Conservation (phyloP, 2,797 vertebrate species). For the Botia almorhae region DNA sequence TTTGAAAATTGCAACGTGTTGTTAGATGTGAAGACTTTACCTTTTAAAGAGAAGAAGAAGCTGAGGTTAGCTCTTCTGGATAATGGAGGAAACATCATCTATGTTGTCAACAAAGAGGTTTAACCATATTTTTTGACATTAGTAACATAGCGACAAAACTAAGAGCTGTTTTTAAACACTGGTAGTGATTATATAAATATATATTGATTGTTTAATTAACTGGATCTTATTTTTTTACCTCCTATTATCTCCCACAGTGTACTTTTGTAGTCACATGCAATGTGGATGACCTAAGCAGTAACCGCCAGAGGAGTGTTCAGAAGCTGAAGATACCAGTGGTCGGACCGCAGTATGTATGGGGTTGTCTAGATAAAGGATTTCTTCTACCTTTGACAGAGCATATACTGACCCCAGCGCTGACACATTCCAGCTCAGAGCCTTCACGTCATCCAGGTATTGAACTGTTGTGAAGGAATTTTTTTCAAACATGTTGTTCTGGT, state of each 20-base stretch:
- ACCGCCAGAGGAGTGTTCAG: constrained; percentile 71
- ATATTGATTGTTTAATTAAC: too few species aligned
- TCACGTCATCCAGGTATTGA: constrained; percentile 50
- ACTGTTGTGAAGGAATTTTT: too few species aligned
- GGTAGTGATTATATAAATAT: too few species aligned
- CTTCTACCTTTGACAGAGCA: constrained; percentile 72
- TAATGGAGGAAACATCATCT: constrained; percentile 78
- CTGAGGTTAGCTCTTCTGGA: constrained; percentile 73
- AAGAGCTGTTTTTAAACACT: too few species aligned
- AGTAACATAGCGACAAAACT: too few species aligned
- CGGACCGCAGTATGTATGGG: constrained; percentile 76
- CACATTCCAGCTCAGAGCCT: neutral
- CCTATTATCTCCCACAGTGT: constrained; percentile 71
- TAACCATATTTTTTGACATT: neutral
- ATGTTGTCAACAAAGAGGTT: constrained; percentile 73
- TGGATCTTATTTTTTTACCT: too few species aligned
- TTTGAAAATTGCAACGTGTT: constrained; percentile 79
- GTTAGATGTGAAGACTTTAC: constrained; percentile 78
- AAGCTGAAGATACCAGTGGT: constrained; percentile 77
- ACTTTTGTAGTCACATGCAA: constrained; percentile 79
- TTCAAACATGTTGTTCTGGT: neutral
- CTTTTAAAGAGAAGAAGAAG: constrained; percentile 76
- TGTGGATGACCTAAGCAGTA: constrained; percentile 72
- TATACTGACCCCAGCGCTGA: constrained; percentile 51
- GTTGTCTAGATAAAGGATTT: constrained; percentile 73